Percentiles rank a stretch among this genome's conserved stretches.
Conservation (phyloP, 2,113 vertebrate species). For the Zapornia atra region DNA sequence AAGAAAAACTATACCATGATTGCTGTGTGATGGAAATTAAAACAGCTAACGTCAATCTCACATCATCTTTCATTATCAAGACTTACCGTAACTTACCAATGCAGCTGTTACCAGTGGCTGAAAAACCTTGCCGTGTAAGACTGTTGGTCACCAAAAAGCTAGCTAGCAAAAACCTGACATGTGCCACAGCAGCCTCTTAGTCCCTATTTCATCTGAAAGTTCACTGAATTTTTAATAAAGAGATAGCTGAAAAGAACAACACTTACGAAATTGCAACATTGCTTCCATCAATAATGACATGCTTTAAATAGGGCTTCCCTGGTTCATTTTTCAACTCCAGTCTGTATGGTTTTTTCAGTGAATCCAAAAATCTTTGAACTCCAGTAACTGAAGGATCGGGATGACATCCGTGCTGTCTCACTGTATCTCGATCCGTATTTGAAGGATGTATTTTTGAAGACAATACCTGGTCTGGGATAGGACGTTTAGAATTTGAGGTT, state of each 20-base stretch:
- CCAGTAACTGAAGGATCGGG: constrained; percentile 84
- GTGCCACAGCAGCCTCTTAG: not conserved
- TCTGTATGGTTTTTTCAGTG: constrained; percentile 86
- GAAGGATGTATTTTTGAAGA: not conserved
- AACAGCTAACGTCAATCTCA: not conserved
- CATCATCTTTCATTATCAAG: not conserved
- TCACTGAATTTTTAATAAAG: not conserved
- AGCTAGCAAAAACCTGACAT: not conserved
- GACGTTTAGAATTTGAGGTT: not conserved
- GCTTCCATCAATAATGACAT: constrained; percentile 96
- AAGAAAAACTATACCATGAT: not conserved
- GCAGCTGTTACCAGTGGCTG: not conserved
- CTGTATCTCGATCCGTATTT: not conserved
- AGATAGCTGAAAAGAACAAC: not conserved
- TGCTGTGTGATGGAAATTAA: not conserved
- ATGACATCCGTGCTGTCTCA: not conserved
- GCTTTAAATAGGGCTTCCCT: constrained; percentile 82
- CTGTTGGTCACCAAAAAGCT: not conserved
- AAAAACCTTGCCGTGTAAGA: not conserved
- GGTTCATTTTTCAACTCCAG: constrained; percentile 90
- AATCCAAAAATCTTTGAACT: constrained; percentile 89
- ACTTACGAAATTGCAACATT: constrained; percentile 98
- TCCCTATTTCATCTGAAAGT: not conserved
- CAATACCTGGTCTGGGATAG: not conserved
- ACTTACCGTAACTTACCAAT: not conserved